Base-by-base conservation (phyloP, 2,888 invertebrate species). In the Plemyria rubiginata region DNA sequence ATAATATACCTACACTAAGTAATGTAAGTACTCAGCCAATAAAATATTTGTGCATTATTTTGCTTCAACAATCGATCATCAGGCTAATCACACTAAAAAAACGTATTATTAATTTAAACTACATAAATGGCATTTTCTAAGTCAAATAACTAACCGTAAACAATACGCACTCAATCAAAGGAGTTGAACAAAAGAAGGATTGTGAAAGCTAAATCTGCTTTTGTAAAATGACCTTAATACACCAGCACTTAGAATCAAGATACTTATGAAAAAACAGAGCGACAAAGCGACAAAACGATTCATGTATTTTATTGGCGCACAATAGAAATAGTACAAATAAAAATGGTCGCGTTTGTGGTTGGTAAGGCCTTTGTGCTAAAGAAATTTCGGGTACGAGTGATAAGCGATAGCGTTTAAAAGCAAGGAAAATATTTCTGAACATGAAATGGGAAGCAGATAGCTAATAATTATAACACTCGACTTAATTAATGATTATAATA, bases 301-400 rank as follows among this genome's bases (percentile, higher is more conserved):
- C 75, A 70, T 75, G 73, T 73, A 81, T 76, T 73, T 77, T 76
- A 77, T 77, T 76, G 74, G 67, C 73, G 74, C 73, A 86, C 84
- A 87, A 86, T 83, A 67, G 81, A 76, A 77, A 81, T 80, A 77
- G 78, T 60, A 48, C 49, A 57, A 60, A n/a, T n/a, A n/a, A n/a
- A n/a, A n/a, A 51, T 55, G 46, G 60, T 60, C 56, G 60, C 60
- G 16, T 53, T 60, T 65, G 64, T 57, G 57, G 64, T 53, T 36
- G 50, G 49, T 38, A 16, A 41, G 60, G 38, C 49, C 36, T 65
- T 52, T 61, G 49, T 54, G 36, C 9, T 16, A 12, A 51, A 36
- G 4, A 8, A 5, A 32, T 41, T 29, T 45, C 32, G 12, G 59
- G 48, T 40, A n/a, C 36, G 52, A 59, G 58, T 3, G n/a, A 48